Base-by-base conservation (phyloP, 2,888 invertebrate genomes). In the Polyommatus icarus region DNA sequence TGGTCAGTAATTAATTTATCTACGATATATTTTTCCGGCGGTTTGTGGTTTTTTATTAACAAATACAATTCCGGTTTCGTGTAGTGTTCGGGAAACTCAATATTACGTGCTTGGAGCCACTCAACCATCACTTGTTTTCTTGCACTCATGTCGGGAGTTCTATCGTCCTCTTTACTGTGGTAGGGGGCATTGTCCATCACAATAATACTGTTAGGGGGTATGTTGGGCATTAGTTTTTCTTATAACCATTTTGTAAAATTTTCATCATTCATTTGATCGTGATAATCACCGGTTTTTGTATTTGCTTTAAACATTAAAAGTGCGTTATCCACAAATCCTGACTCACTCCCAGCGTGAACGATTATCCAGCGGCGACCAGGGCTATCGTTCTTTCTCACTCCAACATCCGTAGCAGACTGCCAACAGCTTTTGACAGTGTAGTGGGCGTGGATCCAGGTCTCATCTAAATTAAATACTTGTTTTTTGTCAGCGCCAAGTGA, bases 1-100 rank as follows among this genome's bases (percentile, higher is more conserved):
- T 84, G 76, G n/a, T 77, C 80, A 78, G 77, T 80, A 46, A 85
- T 82, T 78, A 85, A 83, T 78, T 86, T 82, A 78, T 87, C 85
- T 8, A 85, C 79, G n/a, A 82, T 79, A 80, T 85, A 84, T 71
- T 80, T 81, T 80, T 83, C 79, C 77, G 79, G 77, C 40, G 81
- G 78, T 73, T 80, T 81, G 76, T 80, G 78, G 72, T 79, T 32
- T 79, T 82, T 81, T 40, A 81, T 81, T 78, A 83, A 76, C 40
- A 59, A 15, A 77, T 84, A 79, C 76, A 83, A 79, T 80, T 85
- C 82, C 6, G 77, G 78, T 78, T 83, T 85, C 24, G 83, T 76
- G 79, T 82, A 77, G 29, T 81, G 59, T 32, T 79, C 80, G n/a
- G 82, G 80, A 80, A 82, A 84, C 15, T 72, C 72, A 50, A 85